phyloP scores from a whole-genome alignment of 2,797 vertebrate species.

The Sorex maritimensis region DNA sequence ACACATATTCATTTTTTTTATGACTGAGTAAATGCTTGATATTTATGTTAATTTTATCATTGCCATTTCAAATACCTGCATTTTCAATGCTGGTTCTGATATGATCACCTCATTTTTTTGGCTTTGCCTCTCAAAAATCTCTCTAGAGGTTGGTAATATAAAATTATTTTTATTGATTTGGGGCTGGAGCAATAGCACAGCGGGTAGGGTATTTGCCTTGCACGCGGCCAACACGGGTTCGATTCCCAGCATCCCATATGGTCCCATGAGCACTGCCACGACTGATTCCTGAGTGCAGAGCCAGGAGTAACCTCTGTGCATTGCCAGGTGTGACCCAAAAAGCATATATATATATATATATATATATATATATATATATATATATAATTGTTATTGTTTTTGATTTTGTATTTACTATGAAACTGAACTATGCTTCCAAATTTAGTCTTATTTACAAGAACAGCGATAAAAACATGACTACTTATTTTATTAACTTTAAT shows the following conservation, averaged over 20 bases:
- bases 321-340: too few relatives aligned
- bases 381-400: not conserved
- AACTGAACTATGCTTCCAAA: conserved; percentile 1
- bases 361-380: too few relatives aligned
- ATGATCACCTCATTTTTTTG: not conserved
- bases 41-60: not conserved
- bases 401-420: conserved; percentile 6
- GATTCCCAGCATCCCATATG: too few relatives aligned
- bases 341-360: too few relatives aligned
- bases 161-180: not conserved
- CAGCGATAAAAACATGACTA: not conserved
- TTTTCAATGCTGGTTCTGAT: not conserved
- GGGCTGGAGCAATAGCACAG: too few relatives aligned
- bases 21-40: not conserved
- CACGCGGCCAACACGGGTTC: too few relatives aligned
- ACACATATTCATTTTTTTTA: not conserved
- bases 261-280: too few relatives aligned
- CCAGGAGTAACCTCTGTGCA: too few relatives aligned
- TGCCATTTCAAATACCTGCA: not conserved
- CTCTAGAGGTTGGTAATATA: not conserved
- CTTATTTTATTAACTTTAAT: not conserved
- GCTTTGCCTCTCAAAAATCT: conserved; percentile 15
- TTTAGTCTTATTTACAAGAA: not conserved
- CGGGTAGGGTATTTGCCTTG: too few relatives aligned
- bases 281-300: too few relatives aligned